These are phyloP conservation scores for Lagopus leucura DNA, from an alignment of 2,113 vertebrate genomes.

Conservation along the genomic window DNA sequence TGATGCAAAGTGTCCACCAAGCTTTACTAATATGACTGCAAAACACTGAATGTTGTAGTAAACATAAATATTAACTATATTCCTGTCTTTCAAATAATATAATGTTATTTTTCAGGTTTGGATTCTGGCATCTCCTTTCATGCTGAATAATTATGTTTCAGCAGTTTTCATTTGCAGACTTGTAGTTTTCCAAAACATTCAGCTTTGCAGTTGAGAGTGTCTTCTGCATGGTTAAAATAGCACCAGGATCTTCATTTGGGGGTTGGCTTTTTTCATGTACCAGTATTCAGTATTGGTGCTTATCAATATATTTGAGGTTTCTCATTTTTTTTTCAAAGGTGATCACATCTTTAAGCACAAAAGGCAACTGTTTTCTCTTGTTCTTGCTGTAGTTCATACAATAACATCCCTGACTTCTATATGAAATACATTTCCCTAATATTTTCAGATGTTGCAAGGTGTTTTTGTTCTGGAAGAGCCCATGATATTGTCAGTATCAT, in stretches of 20 bases:
- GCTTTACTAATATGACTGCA: background rate
- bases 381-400: background rate
- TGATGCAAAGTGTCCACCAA: background rate
- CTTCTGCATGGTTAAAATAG: background rate
- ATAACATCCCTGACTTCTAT: background rate
- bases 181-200: background rate
- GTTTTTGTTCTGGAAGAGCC: background rate
- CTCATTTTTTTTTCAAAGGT: background rate
- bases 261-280: background rate
- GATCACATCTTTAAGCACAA: background rate
- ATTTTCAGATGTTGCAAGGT: background rate
- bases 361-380: background rate
- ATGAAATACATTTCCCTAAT: background rate
- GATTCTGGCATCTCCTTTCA: background rate
- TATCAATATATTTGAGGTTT: background rate
- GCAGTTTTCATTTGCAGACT: background rate
- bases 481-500: background rate
- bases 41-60: background rate
- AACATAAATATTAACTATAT: fast-evolving
- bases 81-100: background rate
- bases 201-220: background rate
- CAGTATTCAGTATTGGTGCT: background rate
- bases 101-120: background rate
- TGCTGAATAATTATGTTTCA: background rate
- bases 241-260: background rate